These are phyloP conservation scores for Labia minor DNA, from an alignment of 2,888 invertebrate genomes.

Conservation along the genomic window DNA sequence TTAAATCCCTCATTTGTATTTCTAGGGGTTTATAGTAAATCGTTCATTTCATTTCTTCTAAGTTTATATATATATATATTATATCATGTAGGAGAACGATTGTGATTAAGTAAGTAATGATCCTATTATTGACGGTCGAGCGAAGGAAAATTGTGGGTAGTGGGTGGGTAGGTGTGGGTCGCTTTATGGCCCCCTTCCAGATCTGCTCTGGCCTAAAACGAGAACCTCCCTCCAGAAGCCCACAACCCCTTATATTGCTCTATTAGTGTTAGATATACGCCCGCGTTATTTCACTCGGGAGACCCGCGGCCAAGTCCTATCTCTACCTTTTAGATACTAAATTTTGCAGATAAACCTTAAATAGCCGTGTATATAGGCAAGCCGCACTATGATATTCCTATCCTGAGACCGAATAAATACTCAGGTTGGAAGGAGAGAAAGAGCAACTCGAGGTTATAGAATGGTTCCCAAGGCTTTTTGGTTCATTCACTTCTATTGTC, in stretches of 20 bases:
- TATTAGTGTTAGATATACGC: not conserved
- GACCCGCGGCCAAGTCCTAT: constrained; percentile 13
- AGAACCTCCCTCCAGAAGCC: not conserved
- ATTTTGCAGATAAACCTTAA: constrained; percentile 13
- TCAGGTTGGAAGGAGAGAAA: not conserved
- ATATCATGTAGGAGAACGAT: not conserved
- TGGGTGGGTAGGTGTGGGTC: not conserved
- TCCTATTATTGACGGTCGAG: constrained; percentile 13
- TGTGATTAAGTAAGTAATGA: constrained; percentile 13
- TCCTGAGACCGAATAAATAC: constrained; percentile 13
- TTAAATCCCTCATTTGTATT: too few relatives aligned
- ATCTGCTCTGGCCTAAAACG: not conserved
- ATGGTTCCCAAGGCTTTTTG: not conserved
- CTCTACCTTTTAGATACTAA: constrained; percentile 13
- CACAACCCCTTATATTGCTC: not conserved
- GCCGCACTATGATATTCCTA: constrained; percentile 8
- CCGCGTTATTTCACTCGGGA: constrained; percentile 8
- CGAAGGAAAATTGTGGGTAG: not conserved
- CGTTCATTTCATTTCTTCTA: too few relatives aligned
- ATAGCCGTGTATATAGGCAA: constrained; percentile 13
- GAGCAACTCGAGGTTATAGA: constrained; percentile 13
- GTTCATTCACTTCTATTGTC: constrained; percentile 8
- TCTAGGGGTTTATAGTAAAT: too few relatives aligned
- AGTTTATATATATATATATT: constrained; percentile 1
- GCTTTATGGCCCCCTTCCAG: constrained; percentile 5